Evolutionary conservation across 2,113 vertebrate species (phyloP).

Genomic region (Tenrec ecaudatus): DNA sequence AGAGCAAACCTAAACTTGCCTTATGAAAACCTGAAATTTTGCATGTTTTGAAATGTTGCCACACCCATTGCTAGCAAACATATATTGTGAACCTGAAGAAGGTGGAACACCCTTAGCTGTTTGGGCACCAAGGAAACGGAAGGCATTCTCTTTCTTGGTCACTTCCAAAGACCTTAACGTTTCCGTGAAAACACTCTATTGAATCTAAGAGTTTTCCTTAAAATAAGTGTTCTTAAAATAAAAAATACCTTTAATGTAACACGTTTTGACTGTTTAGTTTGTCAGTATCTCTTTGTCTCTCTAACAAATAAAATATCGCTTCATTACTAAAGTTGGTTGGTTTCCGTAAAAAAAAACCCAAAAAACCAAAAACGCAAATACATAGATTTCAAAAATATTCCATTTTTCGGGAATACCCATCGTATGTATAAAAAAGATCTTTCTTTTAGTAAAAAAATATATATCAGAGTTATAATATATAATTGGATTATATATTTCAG

Average conservation of each 20-base stretch:
- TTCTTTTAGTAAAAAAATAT: too few relatives aligned
- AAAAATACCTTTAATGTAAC: background rate
- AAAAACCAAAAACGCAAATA: too few relatives aligned
- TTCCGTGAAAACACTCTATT: background rate
- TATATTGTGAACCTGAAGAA: background rate
- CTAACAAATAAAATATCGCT: background rate
- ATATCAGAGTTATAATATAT: too few relatives aligned
- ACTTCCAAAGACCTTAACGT: background rate
- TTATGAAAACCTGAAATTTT: conserved; percentile 3
- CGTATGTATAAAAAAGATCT: too few relatives aligned
- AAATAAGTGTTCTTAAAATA: conserved; percentile 24
- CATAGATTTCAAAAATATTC: too few relatives aligned
- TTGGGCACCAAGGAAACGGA: background rate
- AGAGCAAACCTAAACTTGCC: background rate
- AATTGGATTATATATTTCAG: too few relatives aligned
- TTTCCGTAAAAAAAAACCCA: too few relatives aligned
- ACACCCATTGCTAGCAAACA: background rate
- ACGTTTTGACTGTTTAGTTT: background rate
- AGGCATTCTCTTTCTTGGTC: background rate
- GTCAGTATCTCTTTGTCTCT: background rate
- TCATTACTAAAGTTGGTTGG: background rate
- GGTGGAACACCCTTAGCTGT: background rate
- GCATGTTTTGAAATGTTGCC: background rate
- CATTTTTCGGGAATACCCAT: too few relatives aligned
- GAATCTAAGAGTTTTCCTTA: conserved; percentile 44